These are phyloP conservation scores for Rhegmatorhina hoffmannsi DNA, from an alignment of 2,113 vertebrate genomes.

Conservation along the genomic window DNA sequence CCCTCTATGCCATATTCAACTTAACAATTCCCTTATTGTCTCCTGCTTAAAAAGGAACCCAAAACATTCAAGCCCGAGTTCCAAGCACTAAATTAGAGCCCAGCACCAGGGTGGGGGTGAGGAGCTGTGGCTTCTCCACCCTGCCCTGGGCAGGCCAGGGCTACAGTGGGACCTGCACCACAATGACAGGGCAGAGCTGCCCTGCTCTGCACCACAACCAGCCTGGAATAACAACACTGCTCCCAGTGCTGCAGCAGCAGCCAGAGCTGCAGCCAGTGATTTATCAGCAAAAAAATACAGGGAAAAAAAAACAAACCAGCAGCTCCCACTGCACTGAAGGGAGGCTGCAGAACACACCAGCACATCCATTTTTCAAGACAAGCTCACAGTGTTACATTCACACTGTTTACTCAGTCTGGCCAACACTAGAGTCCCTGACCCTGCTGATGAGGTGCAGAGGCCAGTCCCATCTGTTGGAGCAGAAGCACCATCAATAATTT, in stretches of 20 bases:
- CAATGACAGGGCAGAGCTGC: neutral
- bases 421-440: neutral
- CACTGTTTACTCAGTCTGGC: neutral
- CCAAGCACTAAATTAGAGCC: neutral
- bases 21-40: accelerated
- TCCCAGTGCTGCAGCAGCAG: neutral
- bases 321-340: neutral
- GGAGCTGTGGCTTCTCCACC: neutral
- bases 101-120: neutral
- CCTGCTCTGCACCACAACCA: neutral
- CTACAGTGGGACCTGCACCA: neutral
- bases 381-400: neutral
- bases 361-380: neutral
- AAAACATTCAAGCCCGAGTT: neutral
- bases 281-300: neutral
- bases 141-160: neutral
- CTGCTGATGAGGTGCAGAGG: neutral
- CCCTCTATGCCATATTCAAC: accelerated
- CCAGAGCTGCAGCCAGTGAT: neutral
- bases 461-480: neutral
- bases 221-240: neutral
- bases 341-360: neutral
- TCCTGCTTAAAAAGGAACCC: neutral
- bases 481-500: neutral
- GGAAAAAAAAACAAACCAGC: neutral